These are phyloP conservation scores for Speoplatyrhinus poulsoni DNA, from an alignment of 2,113 vertebrate species.

Conservation along the genomic window DNA sequence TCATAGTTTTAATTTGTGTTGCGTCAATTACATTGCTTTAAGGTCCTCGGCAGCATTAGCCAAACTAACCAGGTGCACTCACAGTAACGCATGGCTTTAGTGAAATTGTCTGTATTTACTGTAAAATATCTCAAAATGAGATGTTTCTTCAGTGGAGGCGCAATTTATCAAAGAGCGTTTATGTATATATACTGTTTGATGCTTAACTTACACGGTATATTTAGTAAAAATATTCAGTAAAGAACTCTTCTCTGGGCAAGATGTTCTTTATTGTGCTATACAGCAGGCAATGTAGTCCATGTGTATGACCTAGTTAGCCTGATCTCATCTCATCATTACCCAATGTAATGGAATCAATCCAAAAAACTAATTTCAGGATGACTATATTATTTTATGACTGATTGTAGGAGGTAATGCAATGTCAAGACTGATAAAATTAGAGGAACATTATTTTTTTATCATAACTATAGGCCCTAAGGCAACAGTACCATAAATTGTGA, in stretches of 20 bases:
- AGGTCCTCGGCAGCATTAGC: too few relatives aligned
- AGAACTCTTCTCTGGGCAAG: constrained; percentile 47
- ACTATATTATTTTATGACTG: constrained; percentile 29
- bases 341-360: constrained; percentile 25
- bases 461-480: constrained; percentile 58
- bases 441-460: constrained; percentile 45
- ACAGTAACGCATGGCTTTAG: too few relatives aligned
- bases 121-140: too few relatives aligned
- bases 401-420: constrained; percentile 55
- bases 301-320: constrained; percentile 41
- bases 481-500: constrained; percentile 64
- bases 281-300: constrained; percentile 18
- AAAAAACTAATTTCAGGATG: constrained; percentile 31
- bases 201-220: too few relatives aligned
- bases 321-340: constrained; percentile 29
- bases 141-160: not conserved
- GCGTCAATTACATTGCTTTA: too few relatives aligned
- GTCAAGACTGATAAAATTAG: constrained; percentile 69
- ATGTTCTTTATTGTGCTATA: constrained; percentile 46
- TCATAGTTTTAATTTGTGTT: too few relatives aligned
- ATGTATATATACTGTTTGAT: not conserved
- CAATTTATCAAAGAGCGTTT: not conserved
- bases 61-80: too few relatives aligned
- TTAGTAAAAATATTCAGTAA: too few relatives aligned
- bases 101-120: too few relatives aligned